A percentile compares a stretch with the other conserved stretches of the same genome.
phyloP scores from a whole-genome alignment of 2,888 invertebrate species.

The Tenthredo notha region DNA sequence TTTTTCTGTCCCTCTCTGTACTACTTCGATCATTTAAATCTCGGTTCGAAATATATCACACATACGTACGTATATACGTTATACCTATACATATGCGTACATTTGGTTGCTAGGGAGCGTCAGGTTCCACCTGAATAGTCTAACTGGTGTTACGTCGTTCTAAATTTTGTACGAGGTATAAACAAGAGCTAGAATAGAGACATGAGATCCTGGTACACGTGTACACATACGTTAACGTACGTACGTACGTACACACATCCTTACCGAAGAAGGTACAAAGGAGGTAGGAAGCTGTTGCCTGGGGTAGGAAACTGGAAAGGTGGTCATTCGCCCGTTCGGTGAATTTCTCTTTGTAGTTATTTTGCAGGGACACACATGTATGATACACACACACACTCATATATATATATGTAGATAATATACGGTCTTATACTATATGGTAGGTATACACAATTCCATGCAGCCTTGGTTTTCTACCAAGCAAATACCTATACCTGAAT shows the following conservation, averaged over 20 bases:
- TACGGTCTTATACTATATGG: background rate
- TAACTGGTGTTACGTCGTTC: background rate
- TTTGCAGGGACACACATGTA: background rate
- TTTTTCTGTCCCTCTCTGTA: background rate
- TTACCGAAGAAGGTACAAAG: conserved; percentile 8
- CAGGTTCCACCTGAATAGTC: background rate
- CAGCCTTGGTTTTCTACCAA: background rate
- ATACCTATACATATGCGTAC: no score
- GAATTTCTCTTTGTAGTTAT: conserved; percentile 41
- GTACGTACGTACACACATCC: background rate
- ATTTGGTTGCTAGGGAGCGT: background rate
- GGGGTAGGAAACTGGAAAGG: conserved; percentile 5
- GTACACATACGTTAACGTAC: no score
- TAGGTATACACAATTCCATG: background rate
- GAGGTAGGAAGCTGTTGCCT: background rate
- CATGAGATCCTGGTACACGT: background rate
- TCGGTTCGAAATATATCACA: background rate
- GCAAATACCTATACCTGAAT: background rate
- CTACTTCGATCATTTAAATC: background rate
- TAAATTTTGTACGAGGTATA: background rate
- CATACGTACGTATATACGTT: background rate
- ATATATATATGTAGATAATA: background rate
- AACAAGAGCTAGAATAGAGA: background rate
- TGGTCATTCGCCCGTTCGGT: conserved; percentile 15
- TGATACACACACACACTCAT: background rate